Conservation (phyloP, 2,113 vertebrate species). For the Hippocampus guttulatus region DNA sequence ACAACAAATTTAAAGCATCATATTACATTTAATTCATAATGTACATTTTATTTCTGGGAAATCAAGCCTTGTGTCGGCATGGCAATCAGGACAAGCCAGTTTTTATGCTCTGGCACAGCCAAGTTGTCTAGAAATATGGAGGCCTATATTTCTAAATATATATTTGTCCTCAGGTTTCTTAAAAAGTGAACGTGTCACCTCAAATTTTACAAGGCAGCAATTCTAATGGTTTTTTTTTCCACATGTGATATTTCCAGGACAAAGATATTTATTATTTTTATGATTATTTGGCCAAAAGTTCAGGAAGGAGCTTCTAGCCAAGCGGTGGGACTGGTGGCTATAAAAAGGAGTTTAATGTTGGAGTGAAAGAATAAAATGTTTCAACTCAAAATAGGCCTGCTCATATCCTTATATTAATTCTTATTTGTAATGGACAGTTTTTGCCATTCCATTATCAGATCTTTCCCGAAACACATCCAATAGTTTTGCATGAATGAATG, state of each 20-base stretch:
- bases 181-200: background rate
- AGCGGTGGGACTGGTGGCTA: background rate
- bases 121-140: too few relatives aligned
- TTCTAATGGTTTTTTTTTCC: background rate
- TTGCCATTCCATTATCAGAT: background rate
- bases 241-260: background rate
- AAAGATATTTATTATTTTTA: background rate
- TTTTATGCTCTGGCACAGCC: too few relatives aligned
- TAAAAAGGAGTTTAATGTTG: background rate
- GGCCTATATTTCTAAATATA: too few relatives aligned
- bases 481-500: background rate
- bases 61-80: too few relatives aligned
- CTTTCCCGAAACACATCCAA: background rate
- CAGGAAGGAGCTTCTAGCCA: background rate
- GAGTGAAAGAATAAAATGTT: background rate
- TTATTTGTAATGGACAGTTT: background rate
- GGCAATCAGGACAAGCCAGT: too few relatives aligned
- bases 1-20: too few relatives aligned
- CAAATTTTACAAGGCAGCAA: background rate
- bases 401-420: background rate
- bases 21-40: too few relatives aligned
- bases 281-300: background rate
- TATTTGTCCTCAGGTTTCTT: background rate
- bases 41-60: too few relatives aligned
- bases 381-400: background rate